Evolutionary conservation across 2,888 invertebrate species (phyloP), one percentile per base, ranked within the genome.

Genomic region (Barypeithes pellucidus): DNA sequence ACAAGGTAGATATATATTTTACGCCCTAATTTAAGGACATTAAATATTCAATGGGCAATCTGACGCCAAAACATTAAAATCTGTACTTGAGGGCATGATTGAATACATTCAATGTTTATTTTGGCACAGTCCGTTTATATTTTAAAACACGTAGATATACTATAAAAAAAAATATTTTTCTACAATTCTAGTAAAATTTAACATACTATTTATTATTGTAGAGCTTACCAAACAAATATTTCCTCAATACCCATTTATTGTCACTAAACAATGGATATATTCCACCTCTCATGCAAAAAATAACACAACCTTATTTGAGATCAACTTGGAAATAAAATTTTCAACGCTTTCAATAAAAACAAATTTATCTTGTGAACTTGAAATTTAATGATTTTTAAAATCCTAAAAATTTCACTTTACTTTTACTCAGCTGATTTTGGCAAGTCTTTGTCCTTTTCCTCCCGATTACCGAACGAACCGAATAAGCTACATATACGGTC

Each of bases 231-330:
- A 72, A 79, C 78, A 75, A 84, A 83, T 57, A 82, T 76, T 73
- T 82, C 81, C 72, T 82, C 81, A 80, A 84, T 81, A 72, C 81
- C 84, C 84, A 84, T 84, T 68, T 75, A 75, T 68, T 63, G 41
- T 61, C 52, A 60, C 29, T 57, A 18, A 41, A 67, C 60, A 45
- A 54, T 18, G n/a, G 20, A 57, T 33, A 8, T 20, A 57, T 57
- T 18, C 9, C 22, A 41, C 41, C 24, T 24, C 22, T 22, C 52
- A 16, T 29, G 29, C n/a, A 14, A 57, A 36, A 43, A 57, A 22
- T 18, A 24, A 57, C 11, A 29, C 29, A 18, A 57, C 3, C 9
- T 24, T 41, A n/a, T 12, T 2, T n/a, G 4, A 60, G 36, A 33
- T 36, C 29, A 5, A 3, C 29, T 14, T 65, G 33, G 18, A 52